Evolutionary conservation across 2,888 invertebrate genomes (phyloP).

Genomic region (Apomyelois bistriatella): DNA sequence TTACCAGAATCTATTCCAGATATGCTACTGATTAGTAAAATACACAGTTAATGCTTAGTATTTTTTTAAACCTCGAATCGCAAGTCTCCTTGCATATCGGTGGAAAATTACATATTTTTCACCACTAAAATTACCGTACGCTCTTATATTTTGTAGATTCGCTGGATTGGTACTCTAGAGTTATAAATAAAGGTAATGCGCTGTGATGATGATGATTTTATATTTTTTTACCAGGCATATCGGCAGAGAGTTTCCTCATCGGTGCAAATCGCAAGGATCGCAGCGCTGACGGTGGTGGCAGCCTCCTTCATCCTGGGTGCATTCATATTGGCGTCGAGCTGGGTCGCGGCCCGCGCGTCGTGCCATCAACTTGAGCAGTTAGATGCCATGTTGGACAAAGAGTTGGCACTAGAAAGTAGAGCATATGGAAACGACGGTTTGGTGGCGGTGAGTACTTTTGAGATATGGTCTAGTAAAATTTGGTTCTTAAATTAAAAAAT

Average conservation of each 20-base stretch:
- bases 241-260: conserved; percentile 85
- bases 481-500: too few relatives aligned
- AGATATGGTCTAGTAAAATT: not conserved
- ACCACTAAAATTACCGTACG: too few relatives aligned
- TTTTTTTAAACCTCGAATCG: too few relatives aligned
- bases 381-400: conserved; percentile 83
- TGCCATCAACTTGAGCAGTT: conserved; percentile 88
- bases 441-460: conserved; percentile 80
- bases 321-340: conserved; percentile 91
- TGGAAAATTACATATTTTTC: too few relatives aligned
- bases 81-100: too few relatives aligned
- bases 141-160: too few relatives aligned
- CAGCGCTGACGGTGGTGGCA: conserved; percentile 89
- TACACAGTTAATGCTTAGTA: too few relatives aligned
- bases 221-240: conserved; percentile 84
- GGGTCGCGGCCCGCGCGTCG: conserved; percentile 89
- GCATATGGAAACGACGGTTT: conserved; percentile 82
- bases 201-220: not conserved
- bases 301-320: conserved; percentile 90
- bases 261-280: conserved; percentile 92
- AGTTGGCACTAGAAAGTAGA: conserved; percentile 83
- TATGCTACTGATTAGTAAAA: too few relatives aligned
- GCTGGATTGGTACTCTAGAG: too few relatives aligned
- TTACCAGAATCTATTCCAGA: too few relatives aligned
- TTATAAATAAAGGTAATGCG: too few relatives aligned